Base-by-base conservation (phyloP, 2,797 vertebrate genomes). In the Tadarida brasiliensis region DNA sequence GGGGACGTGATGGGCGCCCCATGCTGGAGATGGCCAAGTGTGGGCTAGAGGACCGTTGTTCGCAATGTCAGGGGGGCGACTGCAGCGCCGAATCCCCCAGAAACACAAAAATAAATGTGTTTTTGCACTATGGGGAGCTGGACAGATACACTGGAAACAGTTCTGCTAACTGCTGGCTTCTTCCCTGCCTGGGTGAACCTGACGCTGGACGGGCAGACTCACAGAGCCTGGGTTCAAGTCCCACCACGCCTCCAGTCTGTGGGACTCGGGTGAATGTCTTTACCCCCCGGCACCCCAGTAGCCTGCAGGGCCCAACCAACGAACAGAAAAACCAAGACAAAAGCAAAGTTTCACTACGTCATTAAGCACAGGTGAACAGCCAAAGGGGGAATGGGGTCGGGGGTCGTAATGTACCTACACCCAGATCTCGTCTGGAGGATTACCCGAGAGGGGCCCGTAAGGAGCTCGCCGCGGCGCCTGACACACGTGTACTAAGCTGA, bases 391-490 rank as follows among this genome's bases (percentile, higher is more conserved):
- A 33, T 15, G 28, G 17, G 11, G 26, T 0, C 2, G 24, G 70
- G 15, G 11, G 28, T 14, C 28, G 4, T 28, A 44, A 63, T 12
- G 56, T 39, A 9, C 24, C 80, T 11, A 1, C 44, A 22, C 47
- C 49, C 74, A 44, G 73, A 87, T 33, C 84, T n/a, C 63, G 19
- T 73, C 44, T 9, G 12, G 71, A 77, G 20, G 54, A 22, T 54
- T 87, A 30, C 24, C 59, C 14, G 26, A 54, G 84, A 51, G 54
- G 8, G 30, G 4, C 39, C 35, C 33, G 11, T 39, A 14, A 5
- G 30, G 65, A 30, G 4, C 11, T 15, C 4, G 2, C n/a, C 4
- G 0, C 15, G 16, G 76, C 2, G 17, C 39, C 80, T 8, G 51
- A 5, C 1, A 1, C 54, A 8, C 30, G 6, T 54, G 17, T 7